Evolutionary conservation across 2,113 vertebrate genomes (phyloP), one percentile per base, ranked within the genome.

Genomic region (Seriola rivoliana): DNA sequence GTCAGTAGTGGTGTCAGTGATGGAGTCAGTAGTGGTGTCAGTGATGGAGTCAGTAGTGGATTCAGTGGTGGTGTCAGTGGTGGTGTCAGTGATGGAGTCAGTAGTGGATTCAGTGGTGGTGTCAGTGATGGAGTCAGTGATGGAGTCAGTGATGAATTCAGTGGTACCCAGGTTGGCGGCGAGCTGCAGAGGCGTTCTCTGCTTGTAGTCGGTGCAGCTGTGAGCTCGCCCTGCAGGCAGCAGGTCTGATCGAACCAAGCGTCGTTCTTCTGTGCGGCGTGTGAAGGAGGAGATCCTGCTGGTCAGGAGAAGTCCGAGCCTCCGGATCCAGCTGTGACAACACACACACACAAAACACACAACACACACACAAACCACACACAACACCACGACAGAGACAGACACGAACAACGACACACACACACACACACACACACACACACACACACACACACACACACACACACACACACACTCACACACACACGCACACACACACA

Each of bases 151-250:
- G 11, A 42, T 29, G 34, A 50, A 50, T 54, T 75, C 59, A 58
- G 23, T 3, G 12, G 46, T 87, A 95, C 94, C 93, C 21, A 89
- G 32, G 79, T 87, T 91, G 25, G 92, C 94, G 0, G 95, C 92
- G 1, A 95, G 92, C 73, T 94, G 93, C 34, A 95, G 90, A 0
- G 94, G 90, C 0, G 93, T 94, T 32, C 94, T 91, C 5, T 79
- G 54, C 78, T 93, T 94, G 79, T 93, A 91, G 82, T 95, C 94
- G 0, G 63, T 77, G 23, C 79, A 86, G 77, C 72, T 36, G n/a
- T n/a, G n/a, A n/a, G n/a, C n/a, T n/a, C 91, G 0, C 77, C 80
- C 83, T 84, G 62, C 58, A 93, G 85, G 85, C 58, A 95, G 88
- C 11, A 92, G 82, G 82, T 42, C 71, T 74, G 70, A 94, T 73